phyloP scores from a whole-genome alignment of 2,888 invertebrate genomes.

The Chymomyza caudatula region DNA sequence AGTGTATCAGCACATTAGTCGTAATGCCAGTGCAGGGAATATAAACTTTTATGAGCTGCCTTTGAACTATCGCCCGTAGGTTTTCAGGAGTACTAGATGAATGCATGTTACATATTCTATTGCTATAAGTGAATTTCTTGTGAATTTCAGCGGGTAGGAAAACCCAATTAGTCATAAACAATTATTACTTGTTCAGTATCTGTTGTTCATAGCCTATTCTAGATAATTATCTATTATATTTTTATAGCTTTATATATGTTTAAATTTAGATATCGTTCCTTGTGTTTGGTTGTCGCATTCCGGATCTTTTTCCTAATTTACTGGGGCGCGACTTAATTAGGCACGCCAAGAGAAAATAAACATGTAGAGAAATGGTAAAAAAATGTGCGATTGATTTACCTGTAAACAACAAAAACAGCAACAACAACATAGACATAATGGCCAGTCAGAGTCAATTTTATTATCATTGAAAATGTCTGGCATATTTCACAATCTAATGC shows the following conservation, averaged over 20 bases:
- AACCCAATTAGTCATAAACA: conserved; percentile 70
- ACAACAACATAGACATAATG: neutral
- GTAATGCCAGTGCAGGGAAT: neutral
- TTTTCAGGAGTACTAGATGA: too few relatives aligned
- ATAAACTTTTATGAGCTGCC: neutral
- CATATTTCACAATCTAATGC: conserved; percentile 60
- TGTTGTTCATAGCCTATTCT: conserved; percentile 23
- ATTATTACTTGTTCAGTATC: conserved; percentile 14
- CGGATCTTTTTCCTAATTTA: neutral
- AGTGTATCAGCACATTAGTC: too few relatives aligned
- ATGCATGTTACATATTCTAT: too few relatives aligned
- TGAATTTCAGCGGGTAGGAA: conserved; percentile 44
- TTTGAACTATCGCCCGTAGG: too few relatives aligned
- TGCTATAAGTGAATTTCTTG: neutral
- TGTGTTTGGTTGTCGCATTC: conserved; percentile 37
- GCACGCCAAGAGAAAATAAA: conserved; percentile 54
- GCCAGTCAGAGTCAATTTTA: neutral
- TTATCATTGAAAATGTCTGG: conserved; percentile 56
- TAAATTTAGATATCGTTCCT: conserved; percentile 47
- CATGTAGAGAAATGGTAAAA: conserved; percentile 11
- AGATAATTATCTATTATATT: conserved; percentile 23
- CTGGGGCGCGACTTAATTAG: conserved; percentile 40
- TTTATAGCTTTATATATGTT: conserved; percentile 38
- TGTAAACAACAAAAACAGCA: conserved; percentile 12
- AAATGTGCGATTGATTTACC: neutral